Evolutionary conservation across 2,797 vertebrate species (phyloP), one percentile per base, ranked within the genome.

Genomic region (Ctenopoma multispine): DNA sequence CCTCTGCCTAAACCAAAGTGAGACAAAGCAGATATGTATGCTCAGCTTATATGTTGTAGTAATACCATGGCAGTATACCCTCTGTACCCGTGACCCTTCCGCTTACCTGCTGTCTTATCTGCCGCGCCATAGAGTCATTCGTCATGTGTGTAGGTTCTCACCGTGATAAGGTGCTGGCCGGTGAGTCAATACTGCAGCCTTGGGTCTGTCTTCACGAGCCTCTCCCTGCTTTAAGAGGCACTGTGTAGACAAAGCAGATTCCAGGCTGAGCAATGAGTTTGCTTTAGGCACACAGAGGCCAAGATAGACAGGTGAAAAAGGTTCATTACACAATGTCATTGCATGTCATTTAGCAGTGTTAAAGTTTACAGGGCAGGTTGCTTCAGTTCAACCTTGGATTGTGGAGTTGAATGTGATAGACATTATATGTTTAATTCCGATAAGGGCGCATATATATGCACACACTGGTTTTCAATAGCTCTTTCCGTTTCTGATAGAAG

Each of bases 101-200:
- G 78, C 79, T 83, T 86, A 92, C 89, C 90, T 88, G 85, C 43
- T 40, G 43, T 79, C 90, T 92, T 92, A 91, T 92, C 90, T 85
- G 84, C 87, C 18, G 63, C 77, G 2, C 82, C 83, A 82, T 77
- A 88, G 78, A 89, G 87, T 82, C 83, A 89, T 92, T 91, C 81
- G 75, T 92, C 90, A 91, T 82, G 82, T 90, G 91, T 82, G 80
- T 50, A 60, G 70, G 88, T 92, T 93, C 91, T 92, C 92, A 92
- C 90, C 49, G 43, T 90, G 92, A 93, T 93, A 92, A 92, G 87
- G 77, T 65, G 72, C 63, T 18, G 71, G 77, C 78, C 66, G 69
- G 83, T 83, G 87, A 85, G 90, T 92, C 90, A 92, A 92, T 87
- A 90, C 77, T 64, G 24, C 62, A 86, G 86, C 86, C 80, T 73